Base-by-base conservation (phyloP, 2,113 vertebrate genomes). In the Onychostoma macrolepis region DNA sequence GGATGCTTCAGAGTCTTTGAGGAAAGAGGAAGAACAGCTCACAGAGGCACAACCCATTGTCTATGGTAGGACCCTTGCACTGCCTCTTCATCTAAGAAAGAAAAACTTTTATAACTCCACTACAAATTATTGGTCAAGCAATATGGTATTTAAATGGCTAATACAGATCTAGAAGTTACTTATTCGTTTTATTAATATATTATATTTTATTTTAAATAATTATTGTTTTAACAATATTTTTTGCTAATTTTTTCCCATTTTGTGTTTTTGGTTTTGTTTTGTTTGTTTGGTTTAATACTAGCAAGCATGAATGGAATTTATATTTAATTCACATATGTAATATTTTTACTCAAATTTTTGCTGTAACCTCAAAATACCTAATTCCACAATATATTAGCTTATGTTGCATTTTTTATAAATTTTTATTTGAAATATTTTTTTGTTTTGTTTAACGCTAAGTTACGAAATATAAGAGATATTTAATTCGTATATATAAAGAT, bases 1-100 rank as follows among this genome's bases (percentile, higher is more conserved):
- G 89, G 98, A 99, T 89, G 97, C 98, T 80, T 99, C 98, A 0
- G 98, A 99, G 90, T 99, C 98, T 17, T 95, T 99, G 94, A 98
- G 98, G 96, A 99, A 99, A 96, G 97, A 99, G 93, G 98, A 99
- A 93, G 98, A 99, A 90, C 98, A 99, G 92, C 97, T 97, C 76
- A 99, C 98, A 5, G 98, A 99, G 94, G 98, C 98, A 28, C 98
- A 99, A 91, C 98, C 98, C 83, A 99, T 99, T 43, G 98, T 99
- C 96, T 99, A 99, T 95, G 98, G 98, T 99, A 97, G 80, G 87
- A 92, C 80, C 4, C 0, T 7, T 72, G 3, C 24, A 12, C 9
- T 58, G 7, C 13, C 26, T 3, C 33, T n/a, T 24, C 9, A 72
- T 41, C 36, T 50, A 30, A 72, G 26, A 72, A 21, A 24, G 19